Evolutionary conservation across 1,140 invertebrate genomes (phyloP), one percentile per base, ranked within the genome.

Genomic region (Lanistes nyassanus): DNA sequence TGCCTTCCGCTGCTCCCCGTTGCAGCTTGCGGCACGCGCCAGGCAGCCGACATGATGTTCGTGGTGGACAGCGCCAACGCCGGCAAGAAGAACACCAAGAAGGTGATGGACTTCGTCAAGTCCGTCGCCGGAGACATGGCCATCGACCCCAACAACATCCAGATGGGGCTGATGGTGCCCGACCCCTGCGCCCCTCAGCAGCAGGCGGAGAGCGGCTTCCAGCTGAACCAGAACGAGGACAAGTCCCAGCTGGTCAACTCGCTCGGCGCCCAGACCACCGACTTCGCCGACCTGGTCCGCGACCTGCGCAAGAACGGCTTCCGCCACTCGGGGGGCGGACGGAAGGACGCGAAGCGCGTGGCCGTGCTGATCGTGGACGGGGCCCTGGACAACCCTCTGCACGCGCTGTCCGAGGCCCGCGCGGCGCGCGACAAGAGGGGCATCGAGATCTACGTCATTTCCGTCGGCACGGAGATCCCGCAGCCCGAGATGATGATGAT

Each of bases 1-100:
- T n/a, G 19, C 64, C 6, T 19, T n/a, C 16, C 64, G 21, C 0
- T 67, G 37, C 26, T 42, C 42, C 7, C 47, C 55, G 58, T 70
- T 72, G 5, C 79, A 86, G 84, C 80, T 47, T 86, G 84, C 67
- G 84, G 84, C 2, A 79, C 76, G 23, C 77, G 82, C 62, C 83
- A 86, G 62, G 79, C 82, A 66, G 84, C 85, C 4, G 85, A 86
- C 62, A 78, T 86, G 39, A 83, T 85, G 81, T 85, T 86, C 73
- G 78, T 85, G 29, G 70, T 85, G 76, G 85, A 86, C 78, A 83
- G 84, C 56, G 79, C 78, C 21, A 85, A 82, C 73, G 84, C 83
- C 31, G 83, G 83, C 3, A 76, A 75, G 68, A 80, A 74, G 51
- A 83, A 84, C 70, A 84, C 82, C 2, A 80, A 80, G 51, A 83